Conservation (phyloP, 92 coral and sea anemone species). For the Paragorgia papillata region DNA sequence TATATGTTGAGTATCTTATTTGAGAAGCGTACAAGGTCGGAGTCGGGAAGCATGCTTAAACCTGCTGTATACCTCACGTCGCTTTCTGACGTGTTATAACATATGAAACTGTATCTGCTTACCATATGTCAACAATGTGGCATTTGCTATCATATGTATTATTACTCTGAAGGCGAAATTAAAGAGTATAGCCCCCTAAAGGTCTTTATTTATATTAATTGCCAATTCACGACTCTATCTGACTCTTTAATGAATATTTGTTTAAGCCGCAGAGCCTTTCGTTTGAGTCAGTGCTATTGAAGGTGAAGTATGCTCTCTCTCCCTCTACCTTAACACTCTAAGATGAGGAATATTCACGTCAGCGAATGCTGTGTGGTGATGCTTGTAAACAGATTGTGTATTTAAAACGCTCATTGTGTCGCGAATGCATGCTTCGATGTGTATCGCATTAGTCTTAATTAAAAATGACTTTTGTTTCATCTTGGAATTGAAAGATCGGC, state of each 20-base stretch:
- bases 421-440: slow-evolving; percentile 8
- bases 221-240: not conserved
- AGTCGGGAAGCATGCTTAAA: too few relatives aligned
- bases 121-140: slow-evolving; percentile 10
- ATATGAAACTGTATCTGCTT: slow-evolving; percentile 7
- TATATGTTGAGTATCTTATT: too few relatives aligned
- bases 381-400: slow-evolving; percentile 22
- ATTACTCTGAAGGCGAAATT: not conserved
- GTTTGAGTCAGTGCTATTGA: too few relatives aligned
- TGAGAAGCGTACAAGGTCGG: too few relatives aligned
- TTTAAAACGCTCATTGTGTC: slow-evolving; percentile 3
- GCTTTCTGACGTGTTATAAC: too few relatives aligned
- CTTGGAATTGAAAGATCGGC: not conserved
- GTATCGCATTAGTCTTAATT: slow-evolving; percentile 29
- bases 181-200: not conserved
- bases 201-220: not conserved
- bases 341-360: not conserved
- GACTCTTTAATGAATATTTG: too few relatives aligned
- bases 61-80: too few relatives aligned
- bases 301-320: too few relatives aligned
- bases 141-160: not conserved
- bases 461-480: not conserved
- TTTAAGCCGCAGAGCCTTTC: too few relatives aligned
- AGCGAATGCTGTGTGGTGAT: not conserved
- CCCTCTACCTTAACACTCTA: not conserved